Evolutionary conservation across 2,888 invertebrate species (phyloP), one percentile per base, ranked within the genome.

Genomic region (Alitta virens): DNA sequence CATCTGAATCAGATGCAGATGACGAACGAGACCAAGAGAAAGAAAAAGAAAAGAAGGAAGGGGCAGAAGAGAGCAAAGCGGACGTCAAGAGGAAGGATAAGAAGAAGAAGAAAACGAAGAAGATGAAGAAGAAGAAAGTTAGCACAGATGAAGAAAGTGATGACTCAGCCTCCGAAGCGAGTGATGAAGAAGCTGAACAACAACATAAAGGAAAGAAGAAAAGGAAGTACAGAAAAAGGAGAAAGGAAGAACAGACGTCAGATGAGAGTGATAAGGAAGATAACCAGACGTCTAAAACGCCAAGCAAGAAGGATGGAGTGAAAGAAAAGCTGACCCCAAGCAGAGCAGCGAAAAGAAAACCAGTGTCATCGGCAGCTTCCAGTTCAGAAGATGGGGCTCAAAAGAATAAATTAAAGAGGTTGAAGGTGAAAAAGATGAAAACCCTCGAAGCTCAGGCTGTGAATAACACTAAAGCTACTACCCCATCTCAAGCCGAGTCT

Each of bases 51-150:
- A 49, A 49, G 49, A 18, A 21, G 18, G 18, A n/a, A 26, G 7
- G 18, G 9, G 14, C 50, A 42, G 18, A 7, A 24, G 18, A 46
- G 26, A 49, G 49, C 18, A 56, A 43, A 43, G 24, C 16, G 5
- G 57, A 57, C 1, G 43, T 23, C 53, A 65, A 42, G 59, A 57
- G 60, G 49, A 61, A 51, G 58, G 52, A 59, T 64, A 68, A 63
- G 63, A 59, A 59, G 50, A 51, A 38, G 42, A 52, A 24, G 14
- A 59, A 59, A 51, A 51, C 38, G 23, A 23, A n/a, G 12, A 59
- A 52, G 25, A 33, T 33, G 12, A 16, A 21, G 26, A 59, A 59
- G 42, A 59, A 59, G 26, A 16, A 14, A n/a, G 42, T 27, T n/a
- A 49, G 46, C 2, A 46, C 57, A 23, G 57, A 57, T 9, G 59